A percentile compares a stretch with the other conserved stretches of the same genome.
Evolutionary conservation across 2,888 invertebrate genomes (phyloP).

Genomic region (Tubulanus polymorphus): DNA sequence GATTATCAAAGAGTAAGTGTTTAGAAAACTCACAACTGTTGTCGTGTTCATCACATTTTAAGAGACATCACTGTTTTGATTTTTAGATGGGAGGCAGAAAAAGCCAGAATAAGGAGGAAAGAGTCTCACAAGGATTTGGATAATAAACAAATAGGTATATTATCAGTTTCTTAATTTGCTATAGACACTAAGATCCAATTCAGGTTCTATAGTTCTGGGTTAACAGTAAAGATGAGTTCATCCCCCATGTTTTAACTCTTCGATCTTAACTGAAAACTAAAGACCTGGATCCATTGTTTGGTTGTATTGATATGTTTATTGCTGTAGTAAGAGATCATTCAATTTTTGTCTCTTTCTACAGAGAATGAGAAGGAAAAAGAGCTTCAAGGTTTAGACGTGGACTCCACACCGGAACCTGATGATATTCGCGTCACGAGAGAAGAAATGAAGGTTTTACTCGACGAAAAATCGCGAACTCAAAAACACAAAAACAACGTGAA

Average conservation of each 20-base stretch:
- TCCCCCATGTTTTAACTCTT: no score
- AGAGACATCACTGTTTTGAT: neutral
- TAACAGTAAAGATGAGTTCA: no score
- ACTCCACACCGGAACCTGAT: slow-evolving; percentile 31
- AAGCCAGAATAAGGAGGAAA: slow-evolving; percentile 26
- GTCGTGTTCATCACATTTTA: neutral
- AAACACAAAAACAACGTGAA: slow-evolving; percentile 73
- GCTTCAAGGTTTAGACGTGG: slow-evolving; percentile 26
- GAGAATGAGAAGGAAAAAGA: slow-evolving; percentile 30
- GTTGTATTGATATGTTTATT: no score
- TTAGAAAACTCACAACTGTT: no score
- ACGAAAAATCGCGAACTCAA: slow-evolving; percentile 78
- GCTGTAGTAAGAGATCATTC: no score
- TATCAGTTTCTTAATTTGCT: no score
- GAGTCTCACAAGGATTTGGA: slow-evolving; percentile 7
- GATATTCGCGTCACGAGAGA: slow-evolving; percentile 39
- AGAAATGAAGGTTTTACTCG: slow-evolving; percentile 67
- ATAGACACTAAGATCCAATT: no score
- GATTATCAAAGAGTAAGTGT: slow-evolving; percentile 72
- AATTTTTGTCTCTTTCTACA: slow-evolving; percentile 6
- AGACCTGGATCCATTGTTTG: no score
- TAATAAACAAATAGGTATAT: neutral
- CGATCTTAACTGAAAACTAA: no score
- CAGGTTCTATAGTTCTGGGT: no score
- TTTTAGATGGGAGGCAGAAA: slow-evolving; percentile 41